Conservation (phyloP, 2,797 vertebrate species). For the Carapus acus region DNA sequence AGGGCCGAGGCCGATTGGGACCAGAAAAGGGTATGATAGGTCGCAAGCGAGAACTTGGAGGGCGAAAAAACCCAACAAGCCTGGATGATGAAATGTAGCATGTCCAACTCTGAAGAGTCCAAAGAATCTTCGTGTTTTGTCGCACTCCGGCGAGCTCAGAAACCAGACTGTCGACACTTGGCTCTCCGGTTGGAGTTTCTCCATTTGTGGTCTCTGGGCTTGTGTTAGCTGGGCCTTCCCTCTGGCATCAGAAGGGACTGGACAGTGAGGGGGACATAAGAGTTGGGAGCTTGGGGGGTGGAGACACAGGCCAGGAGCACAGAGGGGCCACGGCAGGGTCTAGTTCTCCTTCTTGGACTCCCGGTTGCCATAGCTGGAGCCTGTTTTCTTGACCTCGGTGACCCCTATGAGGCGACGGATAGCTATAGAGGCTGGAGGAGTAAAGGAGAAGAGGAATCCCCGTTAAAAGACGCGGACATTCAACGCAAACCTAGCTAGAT, state of each 20-base stretch:
- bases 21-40: slow-evolving; percentile 31
- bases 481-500: too few relatives aligned
- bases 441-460: slow-evolving; percentile 21
- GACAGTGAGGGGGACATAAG: slow-evolving; percentile 49
- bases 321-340: slow-evolving; percentile 43
- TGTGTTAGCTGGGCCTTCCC: slow-evolving; percentile 55
- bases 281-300: slow-evolving; percentile 39
- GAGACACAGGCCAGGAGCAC: slow-evolving; percentile 23
- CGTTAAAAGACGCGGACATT: too few relatives aligned
- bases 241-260: slow-evolving; percentile 30
- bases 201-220: slow-evolving; percentile 51
- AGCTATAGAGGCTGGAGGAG: slow-evolving; percentile 85
- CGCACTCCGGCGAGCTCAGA: slow-evolving; percentile 40
- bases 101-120: slow-evolving; percentile 23
- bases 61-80: slow-evolving; percentile 35
- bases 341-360: slow-evolving; percentile 94
- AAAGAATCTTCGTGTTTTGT: slow-evolving; percentile 25
- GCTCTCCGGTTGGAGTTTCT: slow-evolving; percentile 36
- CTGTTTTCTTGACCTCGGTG: slow-evolving; percentile 94
- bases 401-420: slow-evolving; percentile 96
- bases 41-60: slow-evolving; percentile 34
- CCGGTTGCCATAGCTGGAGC: slow-evolving; percentile 93
- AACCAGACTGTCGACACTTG: slow-evolving; percentile 30
- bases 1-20: slow-evolving; percentile 37
- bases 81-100: slow-evolving; percentile 23